These are phyloP conservation scores for Otolemur crassicaudatus DNA, from an alignment of 2,797 vertebrate species.

Conservation along the genomic window DNA sequence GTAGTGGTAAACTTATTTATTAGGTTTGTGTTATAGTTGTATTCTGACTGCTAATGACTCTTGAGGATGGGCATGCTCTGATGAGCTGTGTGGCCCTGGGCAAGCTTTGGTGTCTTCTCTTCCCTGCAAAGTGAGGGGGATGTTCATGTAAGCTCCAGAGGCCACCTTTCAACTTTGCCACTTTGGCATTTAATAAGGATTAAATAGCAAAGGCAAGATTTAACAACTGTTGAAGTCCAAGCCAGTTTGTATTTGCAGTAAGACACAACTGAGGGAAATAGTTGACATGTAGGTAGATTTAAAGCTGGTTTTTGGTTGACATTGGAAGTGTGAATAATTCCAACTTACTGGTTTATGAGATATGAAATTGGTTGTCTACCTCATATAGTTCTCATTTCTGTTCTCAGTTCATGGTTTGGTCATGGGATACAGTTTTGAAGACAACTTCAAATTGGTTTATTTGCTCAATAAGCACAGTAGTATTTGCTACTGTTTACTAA, in stretches of 20 bases:
- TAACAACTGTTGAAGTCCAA: background rate
- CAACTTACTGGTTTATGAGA: background rate
- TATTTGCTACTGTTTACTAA: background rate
- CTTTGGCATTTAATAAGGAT: background rate
- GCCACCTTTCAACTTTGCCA: background rate
- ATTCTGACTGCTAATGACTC: background rate
- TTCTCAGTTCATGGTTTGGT: background rate
- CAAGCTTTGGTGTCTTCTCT: background rate
- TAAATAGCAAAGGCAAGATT: background rate
- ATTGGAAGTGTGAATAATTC: background rate
- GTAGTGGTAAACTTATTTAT: slow-evolving; percentile 3
- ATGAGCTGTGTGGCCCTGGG: background rate
- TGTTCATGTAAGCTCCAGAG: background rate
- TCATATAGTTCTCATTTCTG: slow-evolving; percentile 1
- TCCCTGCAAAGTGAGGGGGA: background rate
- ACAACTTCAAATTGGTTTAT: background rate
- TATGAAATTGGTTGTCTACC: slow-evolving; percentile 19
- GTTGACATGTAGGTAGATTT: background rate
- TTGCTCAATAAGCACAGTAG: slow-evolving; percentile 9
- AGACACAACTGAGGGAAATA: background rate
- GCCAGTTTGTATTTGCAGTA: background rate
- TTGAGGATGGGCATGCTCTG: background rate
- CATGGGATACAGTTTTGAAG: slow-evolving; percentile 13
- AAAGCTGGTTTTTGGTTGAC: background rate
- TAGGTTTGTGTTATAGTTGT: background rate